Evolutionary conservation across 2,797 vertebrate species (phyloP).

Genomic region (Neostethus bicornis): DNA sequence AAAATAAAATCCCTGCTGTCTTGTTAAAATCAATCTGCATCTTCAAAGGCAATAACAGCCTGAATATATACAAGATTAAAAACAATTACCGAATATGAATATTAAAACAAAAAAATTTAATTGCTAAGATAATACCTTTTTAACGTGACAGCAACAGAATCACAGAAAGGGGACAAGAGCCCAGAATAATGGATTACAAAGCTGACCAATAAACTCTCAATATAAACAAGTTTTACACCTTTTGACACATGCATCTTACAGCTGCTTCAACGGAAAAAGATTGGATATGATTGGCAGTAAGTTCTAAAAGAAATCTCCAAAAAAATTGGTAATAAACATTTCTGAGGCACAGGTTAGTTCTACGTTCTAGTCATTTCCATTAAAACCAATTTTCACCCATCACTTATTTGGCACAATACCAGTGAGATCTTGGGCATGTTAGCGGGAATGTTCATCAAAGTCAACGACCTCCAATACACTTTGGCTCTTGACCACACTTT

Average conservation of each 20-base stretch:
- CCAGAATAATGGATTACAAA: slow-evolving; percentile 51
- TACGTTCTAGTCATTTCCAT: not conserved
- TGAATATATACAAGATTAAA: not conserved
- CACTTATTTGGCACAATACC: not conserved
- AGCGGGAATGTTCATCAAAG: not conserved
- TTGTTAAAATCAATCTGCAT: slow-evolving; percentile 15
- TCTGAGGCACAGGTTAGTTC: not conserved
- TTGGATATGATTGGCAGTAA: slow-evolving; percentile 13
- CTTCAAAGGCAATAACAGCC: not conserved
- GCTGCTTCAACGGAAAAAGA: slow-evolving; percentile 6
- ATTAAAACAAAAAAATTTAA: slow-evolving; percentile 11
- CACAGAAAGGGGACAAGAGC: slow-evolving; percentile 6
- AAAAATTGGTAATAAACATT: not conserved
- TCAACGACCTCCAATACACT: not conserved
- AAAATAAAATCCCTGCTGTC: slow-evolving; percentile 29
- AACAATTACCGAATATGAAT: not conserved
- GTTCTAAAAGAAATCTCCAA: not conserved
- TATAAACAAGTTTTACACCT: not conserved
- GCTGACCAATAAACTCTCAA: slow-evolving; percentile 32
- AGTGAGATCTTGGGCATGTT: not conserved
- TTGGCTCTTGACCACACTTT: not conserved
- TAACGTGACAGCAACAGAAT: slow-evolving; percentile 25
- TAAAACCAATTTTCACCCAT: not conserved
- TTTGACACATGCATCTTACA: not conserved
- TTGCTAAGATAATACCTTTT: slow-evolving; percentile 13